Evolutionary conservation across 2,113 vertebrate genomes (phyloP).

Genomic region (Panthera uncia): DNA sequence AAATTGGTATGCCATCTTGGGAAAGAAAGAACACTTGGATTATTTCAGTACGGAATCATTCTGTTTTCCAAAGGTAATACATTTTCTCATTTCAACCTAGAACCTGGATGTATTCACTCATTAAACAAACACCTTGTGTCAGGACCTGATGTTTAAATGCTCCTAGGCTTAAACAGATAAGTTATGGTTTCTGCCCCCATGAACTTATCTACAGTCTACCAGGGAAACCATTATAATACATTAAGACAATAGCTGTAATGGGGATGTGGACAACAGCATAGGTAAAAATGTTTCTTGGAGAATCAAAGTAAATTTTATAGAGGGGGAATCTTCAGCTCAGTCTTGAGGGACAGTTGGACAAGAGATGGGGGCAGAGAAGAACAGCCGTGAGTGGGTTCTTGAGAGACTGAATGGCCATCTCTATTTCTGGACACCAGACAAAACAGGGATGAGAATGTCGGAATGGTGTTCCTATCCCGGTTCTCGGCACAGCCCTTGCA

Average conservation of each 20-base stretch:
- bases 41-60: background rate
- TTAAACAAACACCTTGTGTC: background rate
- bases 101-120: background rate
- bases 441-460: background rate
- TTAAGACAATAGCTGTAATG: background rate
- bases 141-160: background rate
- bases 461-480: background rate
- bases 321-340: background rate
- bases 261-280: background rate
- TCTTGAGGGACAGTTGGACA: background rate
- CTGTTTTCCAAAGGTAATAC: background rate
- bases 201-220: background rate
- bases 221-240: background rate
- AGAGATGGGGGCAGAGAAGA: background rate
- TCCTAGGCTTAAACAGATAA: background rate
- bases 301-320: background rate
- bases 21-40: background rate
- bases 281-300: background rate
- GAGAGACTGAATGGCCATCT: background rate
- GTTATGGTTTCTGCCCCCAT: background rate
- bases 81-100: background rate
- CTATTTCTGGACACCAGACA: background rate
- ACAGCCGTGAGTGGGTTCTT: background rate
- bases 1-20: background rate
- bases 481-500: background rate